These are phyloP conservation scores for Drosophila baimaii DNA, from an alignment of 1,140 invertebrate species.

Conservation along the genomic window DNA sequence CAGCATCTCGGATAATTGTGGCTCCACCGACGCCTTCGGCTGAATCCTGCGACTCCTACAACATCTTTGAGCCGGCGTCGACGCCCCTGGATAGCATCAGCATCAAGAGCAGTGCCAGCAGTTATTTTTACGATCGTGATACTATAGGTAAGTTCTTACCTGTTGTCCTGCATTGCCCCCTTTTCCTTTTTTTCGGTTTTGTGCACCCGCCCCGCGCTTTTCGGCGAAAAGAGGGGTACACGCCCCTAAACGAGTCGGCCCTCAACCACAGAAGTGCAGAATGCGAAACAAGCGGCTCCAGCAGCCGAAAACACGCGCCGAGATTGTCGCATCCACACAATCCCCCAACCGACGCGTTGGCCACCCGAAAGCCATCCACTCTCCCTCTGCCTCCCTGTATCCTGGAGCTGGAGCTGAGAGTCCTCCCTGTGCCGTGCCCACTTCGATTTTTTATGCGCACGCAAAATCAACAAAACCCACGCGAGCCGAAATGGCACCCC, in stretches of 20 bases:
- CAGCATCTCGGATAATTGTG: constrained; percentile 17
- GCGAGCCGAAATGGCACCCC: constrained; percentile 45
- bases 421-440: constrained; percentile 18
- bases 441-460: constrained; percentile 58
- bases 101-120: constrained; percentile 76
- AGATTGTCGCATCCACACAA: constrained; percentile 39
- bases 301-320: constrained; percentile 48
- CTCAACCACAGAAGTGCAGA: constrained; percentile 75
- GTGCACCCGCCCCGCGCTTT: background rate
- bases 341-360: background rate
- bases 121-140: constrained; percentile 68
- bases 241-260: constrained; percentile 73
- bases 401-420: constrained; percentile 2
- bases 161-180: background rate
- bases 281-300: constrained; percentile 67
- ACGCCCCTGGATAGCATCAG: constrained; percentile 68
- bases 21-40: constrained; percentile 55
- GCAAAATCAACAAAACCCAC: constrained; percentile 72
- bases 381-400: background rate
- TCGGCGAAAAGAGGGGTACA: constrained; percentile 46
- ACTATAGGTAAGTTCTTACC: constrained; percentile 53
- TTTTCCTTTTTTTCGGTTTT: background rate
- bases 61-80: constrained; percentile 65
- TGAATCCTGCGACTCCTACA: constrained; percentile 63
- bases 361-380: background rate